Evolutionary conservation across 1,140 invertebrate genomes (phyloP), one percentile per base, ranked within the genome.

Genomic region (Tigriopus japonicus): DNA sequence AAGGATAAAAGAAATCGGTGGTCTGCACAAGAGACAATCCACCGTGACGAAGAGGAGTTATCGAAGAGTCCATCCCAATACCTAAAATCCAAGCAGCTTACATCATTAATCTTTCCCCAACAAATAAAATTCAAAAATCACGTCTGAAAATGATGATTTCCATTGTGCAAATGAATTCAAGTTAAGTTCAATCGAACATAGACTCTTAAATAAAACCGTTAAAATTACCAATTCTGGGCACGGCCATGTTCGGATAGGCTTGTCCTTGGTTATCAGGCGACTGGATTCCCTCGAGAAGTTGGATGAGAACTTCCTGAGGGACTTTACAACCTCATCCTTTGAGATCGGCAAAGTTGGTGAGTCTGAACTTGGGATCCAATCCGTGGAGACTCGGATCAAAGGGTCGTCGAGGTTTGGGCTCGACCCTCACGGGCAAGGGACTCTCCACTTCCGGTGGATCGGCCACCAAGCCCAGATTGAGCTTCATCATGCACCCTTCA

Each of bases 311-410:
- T 76, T 94, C 91, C 77, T 95, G 91, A 69, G 92, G 91, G 75
- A 98, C 92, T 79, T 98, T 98, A 78, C 93, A 98, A 75, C 95
- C 94, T 82, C 94, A 90, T 81, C 94, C 94, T 81, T 95, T 96
- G 65, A 98, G 76, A 74, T 97, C 92, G 56, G 94, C 87, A 75
- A 96, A 97, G 66, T 92, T 83, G 65, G 93, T 97, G 61, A 98
- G 79, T 66, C 91, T 82, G 78, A 98, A 98, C 75, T 82, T 84
- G 21, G 82, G 78, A 71, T 94, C 89, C 73, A 98, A 80, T 72
- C 94, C 91, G 76, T 95, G 89, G 68, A 86, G 86, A 65, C 85
- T 82, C 64, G 92, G 92, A 75, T 96, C 90, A 72, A 97, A 97
- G 66, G 89, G 89, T 69, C 87, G 80, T 66, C 87, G 81, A 67